Conservation (phyloP, 2,113 vertebrate species). For the Gallinago undulata region DNA sequence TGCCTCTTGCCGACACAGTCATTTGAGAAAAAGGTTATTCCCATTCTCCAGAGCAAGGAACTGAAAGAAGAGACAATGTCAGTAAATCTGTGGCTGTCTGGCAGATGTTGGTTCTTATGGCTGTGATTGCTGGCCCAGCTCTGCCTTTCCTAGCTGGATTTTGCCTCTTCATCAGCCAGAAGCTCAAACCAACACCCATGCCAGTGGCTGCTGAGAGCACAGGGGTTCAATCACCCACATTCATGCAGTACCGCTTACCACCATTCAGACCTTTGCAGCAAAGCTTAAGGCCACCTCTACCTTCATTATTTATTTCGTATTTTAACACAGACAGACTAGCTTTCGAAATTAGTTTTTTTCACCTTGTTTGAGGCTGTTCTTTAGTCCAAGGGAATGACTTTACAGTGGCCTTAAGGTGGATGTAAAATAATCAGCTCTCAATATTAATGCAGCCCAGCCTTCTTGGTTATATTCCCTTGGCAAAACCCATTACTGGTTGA, state of each 20-base stretch:
- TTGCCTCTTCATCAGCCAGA: neutral
- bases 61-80: neutral
- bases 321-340: neutral
- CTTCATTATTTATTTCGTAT: neutral
- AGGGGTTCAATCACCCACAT: neutral
- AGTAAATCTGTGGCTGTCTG: neutral
- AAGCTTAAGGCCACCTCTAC: neutral
- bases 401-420: neutral
- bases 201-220: neutral
- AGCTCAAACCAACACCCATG: neutral
- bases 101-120: neutral
- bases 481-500: neutral
- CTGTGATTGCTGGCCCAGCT: neutral
- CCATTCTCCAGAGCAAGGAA: neutral
- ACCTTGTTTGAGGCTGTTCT: neutral
- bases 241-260: neutral
- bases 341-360: neutral
- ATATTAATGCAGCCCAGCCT: neutral
- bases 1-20: neutral
- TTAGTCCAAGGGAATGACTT: neutral
- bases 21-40: neutral
- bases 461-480: neutral
- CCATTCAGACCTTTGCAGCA: neutral
- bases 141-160: neutral
- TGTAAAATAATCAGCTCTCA: neutral